Percentiles rank a stretch among this genome's conserved stretches.
Evolutionary conservation across 2,888 invertebrate genomes (phyloP).

Genomic region (Leucoptera coffeella): DNA sequence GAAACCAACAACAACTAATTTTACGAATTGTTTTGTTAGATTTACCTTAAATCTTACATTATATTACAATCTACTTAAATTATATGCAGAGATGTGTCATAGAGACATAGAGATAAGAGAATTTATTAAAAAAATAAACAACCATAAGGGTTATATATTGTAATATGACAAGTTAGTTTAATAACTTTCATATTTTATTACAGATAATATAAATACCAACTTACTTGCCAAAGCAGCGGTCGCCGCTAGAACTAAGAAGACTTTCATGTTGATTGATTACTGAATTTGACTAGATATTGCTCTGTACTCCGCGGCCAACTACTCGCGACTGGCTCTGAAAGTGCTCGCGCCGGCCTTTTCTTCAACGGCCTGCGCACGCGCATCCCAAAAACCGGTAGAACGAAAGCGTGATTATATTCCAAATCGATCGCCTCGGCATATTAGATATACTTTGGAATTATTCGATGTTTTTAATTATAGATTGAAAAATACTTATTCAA

Average conservation of each 20-base stretch:
- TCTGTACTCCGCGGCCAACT: slow-evolving; percentile 37
- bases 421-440: too few species aligned
- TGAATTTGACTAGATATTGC: slow-evolving; percentile 43
- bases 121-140: too few species aligned
- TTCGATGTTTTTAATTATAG: background rate
- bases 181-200: background rate
- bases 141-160: too few species aligned
- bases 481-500: background rate
- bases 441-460: background rate
- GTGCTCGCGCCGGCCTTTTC: slow-evolving; percentile 42
- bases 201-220: slow-evolving; percentile 11
- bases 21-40: too few species aligned
- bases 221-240: slow-evolving; percentile 42
- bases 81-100: too few species aligned
- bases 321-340: slow-evolving; percentile 34
- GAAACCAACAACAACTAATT: too few species aligned
- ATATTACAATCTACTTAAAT: too few species aligned
- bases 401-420: slow-evolving; percentile 32
- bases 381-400: slow-evolving; percentile 36
- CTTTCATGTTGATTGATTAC: slow-evolving; percentile 44
- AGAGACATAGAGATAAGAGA: too few species aligned
- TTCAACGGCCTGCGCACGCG: slow-evolving; percentile 26
- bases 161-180: background rate
- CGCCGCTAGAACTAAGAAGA: slow-evolving; percentile 43
- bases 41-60: too few species aligned